These are phyloP conservation scores for Manis crassicaudata DNA, from an alignment of 2,797 vertebrate genomes.

Conservation along the genomic window DNA sequence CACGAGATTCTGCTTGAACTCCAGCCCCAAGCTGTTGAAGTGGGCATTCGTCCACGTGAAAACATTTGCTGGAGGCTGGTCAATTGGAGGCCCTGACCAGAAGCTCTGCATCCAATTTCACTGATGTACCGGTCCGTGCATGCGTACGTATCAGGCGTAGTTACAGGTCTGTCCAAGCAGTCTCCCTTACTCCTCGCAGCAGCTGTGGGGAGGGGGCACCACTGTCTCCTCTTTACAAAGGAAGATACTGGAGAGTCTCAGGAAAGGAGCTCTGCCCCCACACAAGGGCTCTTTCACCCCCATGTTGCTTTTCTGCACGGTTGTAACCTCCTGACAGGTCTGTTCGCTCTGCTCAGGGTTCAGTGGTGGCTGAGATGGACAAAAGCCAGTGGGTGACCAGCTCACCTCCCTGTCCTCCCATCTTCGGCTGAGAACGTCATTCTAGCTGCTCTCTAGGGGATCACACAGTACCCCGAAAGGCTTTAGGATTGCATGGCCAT, in stretches of 20 bases:
- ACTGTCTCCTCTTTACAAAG: neutral
- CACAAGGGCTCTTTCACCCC: neutral
- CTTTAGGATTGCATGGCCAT: neutral
- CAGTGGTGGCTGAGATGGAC: neutral
- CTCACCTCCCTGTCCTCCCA: neutral
- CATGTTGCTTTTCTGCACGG: neutral
- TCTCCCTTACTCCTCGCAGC: neutral
- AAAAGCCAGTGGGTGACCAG: neutral
- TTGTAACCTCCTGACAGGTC: fast-evolving
- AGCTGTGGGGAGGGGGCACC: neutral
- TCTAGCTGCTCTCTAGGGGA: neutral
- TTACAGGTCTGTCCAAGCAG: neutral
- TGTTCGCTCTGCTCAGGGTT: neutral
- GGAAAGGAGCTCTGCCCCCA: neutral
- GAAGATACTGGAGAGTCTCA: neutral
- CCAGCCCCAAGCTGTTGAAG: constrained; percentile 39
- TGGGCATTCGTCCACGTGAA: constrained; percentile 27
- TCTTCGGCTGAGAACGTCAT: neutral
- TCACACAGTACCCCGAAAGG: neutral
- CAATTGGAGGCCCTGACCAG: neutral
- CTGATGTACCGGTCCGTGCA: neutral
- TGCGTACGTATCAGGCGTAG: neutral
- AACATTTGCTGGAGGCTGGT: constrained; percentile 24
- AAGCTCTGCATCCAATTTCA: neutral
- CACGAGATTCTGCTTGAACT: constrained; percentile 35